These are phyloP conservation scores for Pharmacophagus antenor DNA, from an alignment of 2,888 invertebrate genomes.

Conservation along the genomic window DNA sequence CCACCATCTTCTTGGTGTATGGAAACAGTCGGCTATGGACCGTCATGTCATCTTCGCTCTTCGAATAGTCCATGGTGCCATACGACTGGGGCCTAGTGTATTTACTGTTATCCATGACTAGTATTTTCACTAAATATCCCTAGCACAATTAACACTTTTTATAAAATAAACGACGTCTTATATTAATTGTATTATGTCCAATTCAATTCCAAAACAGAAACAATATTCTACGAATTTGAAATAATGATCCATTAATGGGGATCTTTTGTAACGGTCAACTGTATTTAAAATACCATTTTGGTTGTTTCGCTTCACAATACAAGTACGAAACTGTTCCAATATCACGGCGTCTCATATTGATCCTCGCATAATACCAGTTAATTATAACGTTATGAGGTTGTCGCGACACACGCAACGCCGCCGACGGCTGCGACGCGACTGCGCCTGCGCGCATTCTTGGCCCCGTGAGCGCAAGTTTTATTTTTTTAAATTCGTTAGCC, in stretches of 20 bases:
- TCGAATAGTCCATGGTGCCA: constrained; percentile 66
- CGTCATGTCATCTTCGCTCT: constrained; percentile 73
- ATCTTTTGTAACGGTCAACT: constrained; percentile 60
- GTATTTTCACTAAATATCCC: not conserved
- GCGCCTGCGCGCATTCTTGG: not conserved
- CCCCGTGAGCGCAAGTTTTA: not conserved
- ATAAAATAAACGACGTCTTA: too few species aligned
- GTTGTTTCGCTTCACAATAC: constrained; percentile 71
- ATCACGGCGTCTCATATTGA: constrained; percentile 72
- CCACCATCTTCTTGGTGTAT: constrained; percentile 68
- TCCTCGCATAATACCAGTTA: constrained; percentile 51
- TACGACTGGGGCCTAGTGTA: constrained; percentile 68
- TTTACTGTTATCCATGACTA: constrained; percentile 53
- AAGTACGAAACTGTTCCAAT: constrained; percentile 58
- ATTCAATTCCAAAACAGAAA: not conserved
- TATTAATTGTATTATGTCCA: not conserved
- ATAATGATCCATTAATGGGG: not conserved
- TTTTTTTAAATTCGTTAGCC: not conserved
- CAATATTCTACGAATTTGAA: not conserved
- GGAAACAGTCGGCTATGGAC: constrained; percentile 71
- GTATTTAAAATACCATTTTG: constrained; percentile 75
- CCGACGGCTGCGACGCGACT: not conserved
- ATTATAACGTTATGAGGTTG: not conserved
- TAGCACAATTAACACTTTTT: not conserved
- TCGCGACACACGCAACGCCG: not conserved